Conservation (phyloP, 2,888 invertebrate genomes). For the Microplitis deprimator region DNA sequence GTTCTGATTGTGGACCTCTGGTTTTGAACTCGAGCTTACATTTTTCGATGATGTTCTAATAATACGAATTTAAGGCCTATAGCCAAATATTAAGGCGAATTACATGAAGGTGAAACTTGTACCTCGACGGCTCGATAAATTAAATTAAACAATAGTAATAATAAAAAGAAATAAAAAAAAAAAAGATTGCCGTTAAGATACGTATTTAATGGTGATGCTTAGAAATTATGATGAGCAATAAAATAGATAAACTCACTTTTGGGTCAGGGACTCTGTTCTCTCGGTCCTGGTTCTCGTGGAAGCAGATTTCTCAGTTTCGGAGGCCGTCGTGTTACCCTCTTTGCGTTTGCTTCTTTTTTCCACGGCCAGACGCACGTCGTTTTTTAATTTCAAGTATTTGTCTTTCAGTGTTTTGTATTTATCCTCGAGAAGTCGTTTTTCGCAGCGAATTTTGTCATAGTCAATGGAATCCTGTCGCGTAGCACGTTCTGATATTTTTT, state of each 20-base stretch:
- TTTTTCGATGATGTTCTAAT: conserved; percentile 69
- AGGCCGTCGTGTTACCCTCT: conserved; percentile 77
- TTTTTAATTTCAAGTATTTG: conserved; percentile 85
- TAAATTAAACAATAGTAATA: conserved; percentile 10
- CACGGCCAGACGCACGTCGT: conserved; percentile 83
- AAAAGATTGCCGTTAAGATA: conserved; percentile 56
- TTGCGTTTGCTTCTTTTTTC: conserved; percentile 80
- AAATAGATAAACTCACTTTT: conserved; percentile 65
- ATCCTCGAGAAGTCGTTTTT: conserved; percentile 81
- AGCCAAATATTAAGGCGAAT: conserved; percentile 71
- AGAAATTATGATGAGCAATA: conserved; percentile 29
- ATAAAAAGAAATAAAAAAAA: background rate
- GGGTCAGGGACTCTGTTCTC: conserved; percentile 71
- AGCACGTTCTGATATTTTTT: conserved; percentile 62
- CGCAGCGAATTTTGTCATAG: conserved; percentile 79
- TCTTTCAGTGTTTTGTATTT: conserved; percentile 87
- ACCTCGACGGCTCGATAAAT: conserved; percentile 62
- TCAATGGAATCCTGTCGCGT: conserved; percentile 66
- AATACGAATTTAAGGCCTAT: conserved; percentile 71
- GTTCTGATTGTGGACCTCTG: conserved; percentile 42
- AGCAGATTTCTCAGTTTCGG: conserved; percentile 85
- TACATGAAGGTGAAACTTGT: conserved; percentile 68
- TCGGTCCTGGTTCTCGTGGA: conserved; percentile 77
- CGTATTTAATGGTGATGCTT: conserved; percentile 60
- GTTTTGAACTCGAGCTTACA: conserved; percentile 62